Conservation (phyloP, 2,113 vertebrate genomes). For the Mastomys natalensis region DNA sequence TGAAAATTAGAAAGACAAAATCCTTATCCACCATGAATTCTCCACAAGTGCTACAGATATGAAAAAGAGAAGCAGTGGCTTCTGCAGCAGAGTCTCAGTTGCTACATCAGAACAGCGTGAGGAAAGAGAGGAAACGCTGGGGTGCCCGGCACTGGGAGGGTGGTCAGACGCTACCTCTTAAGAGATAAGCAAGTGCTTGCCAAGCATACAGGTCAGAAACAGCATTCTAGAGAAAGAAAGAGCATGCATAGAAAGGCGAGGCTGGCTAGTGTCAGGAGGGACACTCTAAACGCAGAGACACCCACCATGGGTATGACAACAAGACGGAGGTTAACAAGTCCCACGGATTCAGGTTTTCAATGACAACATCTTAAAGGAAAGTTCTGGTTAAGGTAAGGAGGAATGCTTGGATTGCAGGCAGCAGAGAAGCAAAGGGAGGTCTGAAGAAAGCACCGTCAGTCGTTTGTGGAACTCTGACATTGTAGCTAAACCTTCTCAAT, state of each 20-base stretch:
- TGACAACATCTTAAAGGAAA: not conserved
- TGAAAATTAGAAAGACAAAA: slow-evolving; percentile 42
- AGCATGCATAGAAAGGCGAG: not conserved
- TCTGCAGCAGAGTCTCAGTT: not conserved
- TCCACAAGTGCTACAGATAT: not conserved
- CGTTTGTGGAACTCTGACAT: not conserved
- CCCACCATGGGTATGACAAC: not conserved
- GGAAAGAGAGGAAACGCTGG: not conserved
- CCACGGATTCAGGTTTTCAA: not conserved
- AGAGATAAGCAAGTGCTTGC: not conserved
- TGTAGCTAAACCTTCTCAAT: not conserved
- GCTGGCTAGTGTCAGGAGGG: not conserved
- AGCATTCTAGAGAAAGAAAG: not conserved
- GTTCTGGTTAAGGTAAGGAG: not conserved
- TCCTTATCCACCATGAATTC: slow-evolving; percentile 33
- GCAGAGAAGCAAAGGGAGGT: not conserved
- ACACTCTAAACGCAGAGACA: not conserved
- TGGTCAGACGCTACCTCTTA: not conserved
- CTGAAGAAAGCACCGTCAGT: not conserved
- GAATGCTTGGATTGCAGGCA: not conserved
- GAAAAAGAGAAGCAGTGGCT: not conserved
- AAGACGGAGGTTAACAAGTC: not conserved
- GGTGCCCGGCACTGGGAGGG: not conserved
- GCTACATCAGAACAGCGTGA: not conserved
- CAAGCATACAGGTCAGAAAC: not conserved